Conservation (phyloP, 1,140 invertebrate genomes). For the Platyscapa corneri region DNA sequence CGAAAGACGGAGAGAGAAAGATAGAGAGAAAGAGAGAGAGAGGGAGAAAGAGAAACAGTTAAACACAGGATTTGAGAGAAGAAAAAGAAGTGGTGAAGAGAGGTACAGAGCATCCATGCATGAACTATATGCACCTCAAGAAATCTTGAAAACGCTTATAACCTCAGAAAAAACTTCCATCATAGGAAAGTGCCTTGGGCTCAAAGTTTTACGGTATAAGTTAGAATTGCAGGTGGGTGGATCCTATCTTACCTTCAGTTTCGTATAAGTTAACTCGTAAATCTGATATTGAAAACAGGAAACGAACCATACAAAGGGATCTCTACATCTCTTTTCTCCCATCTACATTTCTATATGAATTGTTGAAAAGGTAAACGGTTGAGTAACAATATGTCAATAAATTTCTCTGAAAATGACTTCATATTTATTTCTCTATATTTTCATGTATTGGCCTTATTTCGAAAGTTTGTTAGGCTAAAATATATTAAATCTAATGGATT, state of each 20-base stretch:
- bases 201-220: constrained; percentile 64
- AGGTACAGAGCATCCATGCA: not conserved
- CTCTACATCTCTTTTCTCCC: not conserved
- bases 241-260: constrained; percentile 16
- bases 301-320: constrained; percentile 57
- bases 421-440: not conserved
- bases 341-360: not conserved
- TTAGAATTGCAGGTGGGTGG: constrained; percentile 52
- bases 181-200: not conserved
- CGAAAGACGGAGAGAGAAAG: not conserved
- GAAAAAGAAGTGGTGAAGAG: not conserved
- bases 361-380: not conserved
- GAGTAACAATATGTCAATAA: not conserved
- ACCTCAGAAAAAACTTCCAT: not conserved
- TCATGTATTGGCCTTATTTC: not conserved
- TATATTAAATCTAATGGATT: no score
- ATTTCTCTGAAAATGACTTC: not conserved
- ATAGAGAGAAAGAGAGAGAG: constrained; percentile 8
- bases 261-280: constrained; percentile 63
- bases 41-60: not conserved
- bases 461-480: not conserved
- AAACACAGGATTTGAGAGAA: not conserved
- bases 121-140: not conserved
- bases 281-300: constrained; percentile 68
- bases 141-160: not conserved